Conservation (phyloP, 2,113 vertebrate genomes). For the Nibea coibor region DNA sequence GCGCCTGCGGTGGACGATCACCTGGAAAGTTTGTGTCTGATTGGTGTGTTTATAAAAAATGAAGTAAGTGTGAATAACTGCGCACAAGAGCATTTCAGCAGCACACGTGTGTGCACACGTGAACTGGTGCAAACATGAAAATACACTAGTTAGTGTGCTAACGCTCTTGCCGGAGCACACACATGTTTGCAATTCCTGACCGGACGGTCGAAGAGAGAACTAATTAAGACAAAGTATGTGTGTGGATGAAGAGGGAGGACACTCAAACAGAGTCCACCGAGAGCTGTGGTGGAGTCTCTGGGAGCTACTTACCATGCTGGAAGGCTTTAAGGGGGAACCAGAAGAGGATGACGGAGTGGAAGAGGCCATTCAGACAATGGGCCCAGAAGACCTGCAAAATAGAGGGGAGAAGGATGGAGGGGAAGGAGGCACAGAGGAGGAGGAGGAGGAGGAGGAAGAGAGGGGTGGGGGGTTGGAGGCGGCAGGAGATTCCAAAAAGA, state of each 20-base stretch:
- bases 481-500: constrained; percentile 68
- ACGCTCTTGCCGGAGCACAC: constrained; percentile 43
- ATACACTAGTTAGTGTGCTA: constrained; percentile 35
- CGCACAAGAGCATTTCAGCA: constrained; percentile 25
- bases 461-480: constrained; percentile 51
- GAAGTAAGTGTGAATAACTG: constrained; percentile 1
- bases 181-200: constrained; percentile 76
- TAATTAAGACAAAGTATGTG: constrained; percentile 80
- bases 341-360: constrained; percentile 99
- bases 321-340: constrained; percentile 99
- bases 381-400: constrained; percentile 97
- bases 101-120: constrained; percentile 7
- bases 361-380: constrained; percentile 99
- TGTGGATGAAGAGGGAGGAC: constrained; percentile 18
- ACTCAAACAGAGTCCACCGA: constrained; percentile 15
- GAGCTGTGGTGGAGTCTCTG: constrained; percentile 58
- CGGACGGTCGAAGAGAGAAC: constrained; percentile 69
- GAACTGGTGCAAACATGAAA: constrained; percentile 13
- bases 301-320: constrained; percentile 92
- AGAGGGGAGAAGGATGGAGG: constrained; percentile 70
- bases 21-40: constrained; percentile 4
- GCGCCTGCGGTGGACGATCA: background rate
- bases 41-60: constrained; percentile 26
- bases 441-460: constrained; percentile 48
- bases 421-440: constrained; percentile 42